phyloP scores from a whole-genome alignment of 2,113 vertebrate species.

The Montifringilla adamsi region DNA sequence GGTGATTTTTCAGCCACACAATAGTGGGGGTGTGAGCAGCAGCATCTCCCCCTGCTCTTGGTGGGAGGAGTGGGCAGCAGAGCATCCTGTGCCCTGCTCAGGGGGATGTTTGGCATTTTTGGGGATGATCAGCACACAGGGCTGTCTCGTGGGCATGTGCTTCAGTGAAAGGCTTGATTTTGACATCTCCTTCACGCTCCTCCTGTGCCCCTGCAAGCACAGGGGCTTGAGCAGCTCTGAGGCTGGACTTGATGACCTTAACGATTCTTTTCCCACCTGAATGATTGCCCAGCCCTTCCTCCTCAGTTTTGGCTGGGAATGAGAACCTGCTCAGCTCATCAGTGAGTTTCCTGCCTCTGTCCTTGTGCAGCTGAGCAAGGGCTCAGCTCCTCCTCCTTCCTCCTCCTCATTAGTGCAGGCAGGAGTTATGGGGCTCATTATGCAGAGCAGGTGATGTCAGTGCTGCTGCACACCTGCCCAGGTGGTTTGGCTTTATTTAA shows the following conservation, averaged over 20 bases:
- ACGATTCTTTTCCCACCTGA: neutral
- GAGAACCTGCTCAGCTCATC: neutral
- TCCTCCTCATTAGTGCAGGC: neutral
- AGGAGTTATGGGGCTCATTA: accelerated
- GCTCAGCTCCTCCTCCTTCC: neutral
- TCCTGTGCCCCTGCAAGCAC: neutral
- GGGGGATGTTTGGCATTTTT: neutral
- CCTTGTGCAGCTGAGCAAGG: neutral
- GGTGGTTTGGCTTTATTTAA: neutral
- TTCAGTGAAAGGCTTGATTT: neutral
- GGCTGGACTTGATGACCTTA: accelerated
- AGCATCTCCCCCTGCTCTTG: neutral
- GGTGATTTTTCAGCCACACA: neutral
- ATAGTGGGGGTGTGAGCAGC: neutral
- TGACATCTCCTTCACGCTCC: neutral
- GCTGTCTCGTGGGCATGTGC: neutral
- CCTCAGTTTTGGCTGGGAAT: neutral
- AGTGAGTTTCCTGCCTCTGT: neutral
- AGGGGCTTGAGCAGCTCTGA: accelerated
- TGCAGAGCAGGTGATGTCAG: neutral
- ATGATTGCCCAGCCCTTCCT: neutral
- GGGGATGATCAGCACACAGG: neutral
- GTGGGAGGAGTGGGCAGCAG: too few relatives aligned
- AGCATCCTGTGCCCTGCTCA: neutral
- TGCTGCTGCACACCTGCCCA: neutral